Conservation (phyloP, 2,888 invertebrate species). For the Chouioia cunea region DNA sequence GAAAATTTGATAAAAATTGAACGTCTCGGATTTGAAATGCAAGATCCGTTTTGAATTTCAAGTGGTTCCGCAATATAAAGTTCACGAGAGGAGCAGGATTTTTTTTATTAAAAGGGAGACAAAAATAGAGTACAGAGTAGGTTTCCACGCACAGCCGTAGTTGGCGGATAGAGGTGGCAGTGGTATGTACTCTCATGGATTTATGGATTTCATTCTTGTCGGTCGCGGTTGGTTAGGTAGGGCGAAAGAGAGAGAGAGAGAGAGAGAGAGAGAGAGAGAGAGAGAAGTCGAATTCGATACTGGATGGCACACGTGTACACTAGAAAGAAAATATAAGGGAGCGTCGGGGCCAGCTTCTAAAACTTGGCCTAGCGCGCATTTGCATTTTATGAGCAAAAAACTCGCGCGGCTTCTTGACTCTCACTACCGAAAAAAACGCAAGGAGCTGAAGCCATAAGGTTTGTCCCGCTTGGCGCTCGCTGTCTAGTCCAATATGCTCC, state of each 20-base stretch:
- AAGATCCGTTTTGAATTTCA: background rate
- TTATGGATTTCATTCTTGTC: slow-evolving; percentile 79
- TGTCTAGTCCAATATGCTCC: slow-evolving; percentile 5
- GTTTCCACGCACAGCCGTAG: background rate
- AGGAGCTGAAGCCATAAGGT: slow-evolving; percentile 14
- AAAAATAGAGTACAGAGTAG: background rate
- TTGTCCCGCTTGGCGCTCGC: slow-evolving; percentile 12
- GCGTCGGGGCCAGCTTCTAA: slow-evolving; percentile 51
- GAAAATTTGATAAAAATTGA: no score
- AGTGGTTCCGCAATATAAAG: background rate
- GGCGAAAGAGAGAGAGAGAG: background rate
- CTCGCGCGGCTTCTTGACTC: slow-evolving; percentile 18
- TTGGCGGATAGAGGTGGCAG: background rate
- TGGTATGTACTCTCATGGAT: slow-evolving; percentile 70
- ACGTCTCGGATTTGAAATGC: no score
- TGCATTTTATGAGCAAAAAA: slow-evolving; percentile 66
- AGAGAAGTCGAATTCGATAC: no score
- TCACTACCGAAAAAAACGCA: background rate
- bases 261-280: no score
- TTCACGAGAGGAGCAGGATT: background rate
- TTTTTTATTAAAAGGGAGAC: background rate
- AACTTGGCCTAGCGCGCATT: slow-evolving; percentile 66
- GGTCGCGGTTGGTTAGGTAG: slow-evolving; percentile 73
- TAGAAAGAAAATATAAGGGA: slow-evolving; percentile 43
- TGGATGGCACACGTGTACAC: slow-evolving; percentile 39